Conservation (phyloP, 2,113 vertebrate species). For the Pandion haliaetus region DNA sequence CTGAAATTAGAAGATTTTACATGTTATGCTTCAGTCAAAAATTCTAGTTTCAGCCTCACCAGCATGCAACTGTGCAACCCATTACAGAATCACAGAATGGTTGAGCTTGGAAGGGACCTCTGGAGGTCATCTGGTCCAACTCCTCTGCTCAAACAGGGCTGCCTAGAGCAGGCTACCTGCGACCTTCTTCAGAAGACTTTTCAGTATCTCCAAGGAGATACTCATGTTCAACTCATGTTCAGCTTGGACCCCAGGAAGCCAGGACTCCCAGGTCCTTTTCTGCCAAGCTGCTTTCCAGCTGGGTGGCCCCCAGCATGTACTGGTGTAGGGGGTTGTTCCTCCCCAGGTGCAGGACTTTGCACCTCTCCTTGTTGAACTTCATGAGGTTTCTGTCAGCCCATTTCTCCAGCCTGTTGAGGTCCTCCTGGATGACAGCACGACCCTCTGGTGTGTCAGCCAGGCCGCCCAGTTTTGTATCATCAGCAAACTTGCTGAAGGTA, state of each 20-base stretch:
- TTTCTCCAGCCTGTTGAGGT: background rate
- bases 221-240: background rate
- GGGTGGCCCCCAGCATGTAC: background rate
- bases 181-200: background rate
- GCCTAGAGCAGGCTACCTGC: background rate
- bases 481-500: too few relatives aligned
- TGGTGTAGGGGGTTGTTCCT: background rate
- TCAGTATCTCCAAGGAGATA: background rate
- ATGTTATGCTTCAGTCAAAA: background rate
- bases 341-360: background rate
- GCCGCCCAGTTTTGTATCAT: background rate
- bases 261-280: background rate
- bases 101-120: background rate
- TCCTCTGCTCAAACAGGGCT: background rate
- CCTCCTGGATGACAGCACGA: background rate
- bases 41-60: background rate
- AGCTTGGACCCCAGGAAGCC: background rate
- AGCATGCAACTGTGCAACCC: background rate
- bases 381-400: background rate
- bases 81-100: background rate
- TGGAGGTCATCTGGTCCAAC: background rate
- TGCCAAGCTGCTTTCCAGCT: background rate
- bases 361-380: too few relatives aligned
- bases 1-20: background rate
- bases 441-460: background rate